Conservation (phyloP, 2,113 vertebrate species). For the Antigone vipio region DNA sequence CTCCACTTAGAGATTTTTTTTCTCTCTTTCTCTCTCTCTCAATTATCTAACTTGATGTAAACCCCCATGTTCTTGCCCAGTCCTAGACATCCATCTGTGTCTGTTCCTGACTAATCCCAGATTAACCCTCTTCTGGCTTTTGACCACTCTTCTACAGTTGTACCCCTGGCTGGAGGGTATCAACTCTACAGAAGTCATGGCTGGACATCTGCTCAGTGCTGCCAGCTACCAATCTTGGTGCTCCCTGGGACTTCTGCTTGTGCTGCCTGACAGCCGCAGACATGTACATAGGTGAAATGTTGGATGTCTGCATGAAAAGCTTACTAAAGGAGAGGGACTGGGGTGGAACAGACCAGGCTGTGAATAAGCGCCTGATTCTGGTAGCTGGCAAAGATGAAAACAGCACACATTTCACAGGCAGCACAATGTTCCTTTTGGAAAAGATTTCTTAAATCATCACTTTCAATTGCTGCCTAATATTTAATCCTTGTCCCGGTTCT, state of each 20-base stretch:
- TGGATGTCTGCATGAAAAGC: background rate
- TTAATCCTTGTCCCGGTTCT: background rate
- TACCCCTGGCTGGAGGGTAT: background rate
- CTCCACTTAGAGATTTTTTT: background rate
- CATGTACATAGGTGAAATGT: rapidly evolving
- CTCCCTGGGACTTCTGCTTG: background rate
- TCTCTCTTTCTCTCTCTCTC: background rate
- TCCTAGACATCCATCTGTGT: background rate
- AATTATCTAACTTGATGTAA: background rate
- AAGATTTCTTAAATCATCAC: background rate
- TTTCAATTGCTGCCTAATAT: background rate
- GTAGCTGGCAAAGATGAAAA: background rate
- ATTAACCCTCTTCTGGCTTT: background rate
- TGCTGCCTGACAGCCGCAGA: background rate
- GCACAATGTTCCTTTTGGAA: background rate
- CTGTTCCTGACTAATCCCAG: background rate
- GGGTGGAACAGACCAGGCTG: background rate
- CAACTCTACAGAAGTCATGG: background rate
- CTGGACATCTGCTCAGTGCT: background rate
- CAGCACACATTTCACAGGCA: background rate
- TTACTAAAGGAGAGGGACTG: background rate
- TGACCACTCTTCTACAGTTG: background rate
- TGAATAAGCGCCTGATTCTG: background rate
- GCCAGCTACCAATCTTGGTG: rapidly evolving
- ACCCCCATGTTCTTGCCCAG: background rate